Evolutionary conservation across 2,888 invertebrate genomes (phyloP).

Genomic region (Apodemia mormo): DNA sequence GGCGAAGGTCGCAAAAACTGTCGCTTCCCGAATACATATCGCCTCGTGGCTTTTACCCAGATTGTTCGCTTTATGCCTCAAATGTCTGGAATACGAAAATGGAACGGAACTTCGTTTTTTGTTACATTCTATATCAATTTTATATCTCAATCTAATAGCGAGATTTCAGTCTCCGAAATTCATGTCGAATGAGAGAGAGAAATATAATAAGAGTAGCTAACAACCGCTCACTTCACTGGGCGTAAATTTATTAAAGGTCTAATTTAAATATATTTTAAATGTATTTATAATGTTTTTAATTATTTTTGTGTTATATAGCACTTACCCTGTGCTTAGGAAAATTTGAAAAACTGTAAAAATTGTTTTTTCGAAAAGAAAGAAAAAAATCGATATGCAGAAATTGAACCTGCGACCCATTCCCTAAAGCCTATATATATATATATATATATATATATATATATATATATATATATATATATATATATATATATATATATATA

Average conservation of each 20-base stretch:
- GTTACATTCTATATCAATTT: not conserved
- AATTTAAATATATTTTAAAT: too few species aligned
- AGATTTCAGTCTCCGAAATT: not conserved
- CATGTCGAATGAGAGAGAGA: not conserved
- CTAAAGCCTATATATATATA: too few species aligned
- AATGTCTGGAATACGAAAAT: not conserved
- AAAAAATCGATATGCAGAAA: too few species aligned
- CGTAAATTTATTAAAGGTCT: not conserved
- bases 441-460: too few species aligned
- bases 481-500: too few species aligned
- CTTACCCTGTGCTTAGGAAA: too few species aligned
- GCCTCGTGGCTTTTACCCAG: not conserved
- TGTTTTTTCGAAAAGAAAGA: too few species aligned
- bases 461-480: too few species aligned
- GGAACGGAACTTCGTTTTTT: not conserved
- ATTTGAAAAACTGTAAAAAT: too few species aligned
- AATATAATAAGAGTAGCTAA: not conserved
- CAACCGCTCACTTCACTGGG: not conserved
- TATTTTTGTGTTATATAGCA: too few species aligned
- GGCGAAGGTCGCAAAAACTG: conserved; percentile 1
- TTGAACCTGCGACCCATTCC: too few species aligned
- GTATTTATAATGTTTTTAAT: too few species aligned
- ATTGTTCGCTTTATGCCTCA: not conserved
- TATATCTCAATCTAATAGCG: not conserved
- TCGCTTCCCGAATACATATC: not conserved